These are phyloP conservation scores for Tenebrio molitor DNA, from an alignment of 1,140 invertebrate genomes.

Conservation along the genomic window DNA sequence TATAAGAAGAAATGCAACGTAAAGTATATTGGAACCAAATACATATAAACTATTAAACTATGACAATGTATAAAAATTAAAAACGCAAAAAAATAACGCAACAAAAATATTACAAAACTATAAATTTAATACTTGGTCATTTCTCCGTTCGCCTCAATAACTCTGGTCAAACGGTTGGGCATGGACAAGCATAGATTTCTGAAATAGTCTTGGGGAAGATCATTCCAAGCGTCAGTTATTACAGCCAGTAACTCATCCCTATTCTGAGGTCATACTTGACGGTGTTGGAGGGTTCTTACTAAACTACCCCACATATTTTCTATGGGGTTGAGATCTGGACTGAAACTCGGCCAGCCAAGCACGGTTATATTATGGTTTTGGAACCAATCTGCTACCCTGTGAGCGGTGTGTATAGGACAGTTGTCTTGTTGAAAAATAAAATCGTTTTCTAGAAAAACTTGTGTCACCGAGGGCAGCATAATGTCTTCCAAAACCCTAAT, in stretches of 20 bases:
- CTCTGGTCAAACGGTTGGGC: not conserved
- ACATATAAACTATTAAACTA: too few species aligned
- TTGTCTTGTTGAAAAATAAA: slow-evolving; percentile 10
- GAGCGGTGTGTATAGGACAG: not conserved
- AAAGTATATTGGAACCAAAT: too few species aligned
- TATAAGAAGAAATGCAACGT: too few species aligned
- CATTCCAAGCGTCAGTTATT: not conserved
- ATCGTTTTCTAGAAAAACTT: not conserved
- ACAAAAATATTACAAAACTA: too few species aligned
- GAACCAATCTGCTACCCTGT: slow-evolving; percentile 8
- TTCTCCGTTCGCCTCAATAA: not conserved
- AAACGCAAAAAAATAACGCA: too few species aligned
- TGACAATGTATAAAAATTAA: too few species aligned
- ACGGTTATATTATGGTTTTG: not conserved
- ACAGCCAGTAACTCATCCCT: not conserved
- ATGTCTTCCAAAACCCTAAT: not conserved
- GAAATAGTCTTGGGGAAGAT: not conserved
- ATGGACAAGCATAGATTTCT: not conserved
- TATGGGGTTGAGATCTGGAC: slow-evolving; percentile 1
- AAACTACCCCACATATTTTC: slow-evolving; percentile 2
- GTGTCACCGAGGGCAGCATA: not conserved
- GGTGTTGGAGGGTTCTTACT: not conserved
- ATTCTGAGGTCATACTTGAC: not conserved
- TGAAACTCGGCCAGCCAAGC: not conserved
- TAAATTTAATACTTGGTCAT: too few species aligned